Evolutionary conservation across 2,113 vertebrate genomes (phyloP).

Genomic region (Lipotes vexillifer): DNA sequence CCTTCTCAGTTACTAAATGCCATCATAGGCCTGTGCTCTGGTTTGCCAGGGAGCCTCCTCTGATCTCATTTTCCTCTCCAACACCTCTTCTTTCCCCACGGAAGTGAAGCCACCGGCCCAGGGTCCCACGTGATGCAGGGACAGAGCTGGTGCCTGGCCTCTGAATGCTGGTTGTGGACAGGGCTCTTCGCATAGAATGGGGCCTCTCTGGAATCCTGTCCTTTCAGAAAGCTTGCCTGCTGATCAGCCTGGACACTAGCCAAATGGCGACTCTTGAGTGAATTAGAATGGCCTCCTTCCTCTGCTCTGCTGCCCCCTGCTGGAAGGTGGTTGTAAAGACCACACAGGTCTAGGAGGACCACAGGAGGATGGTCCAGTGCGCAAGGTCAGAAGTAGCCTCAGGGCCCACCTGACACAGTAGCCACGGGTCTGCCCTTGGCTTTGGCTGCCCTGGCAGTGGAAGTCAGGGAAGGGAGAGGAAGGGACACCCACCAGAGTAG

Average conservation of each 20-base stretch:
- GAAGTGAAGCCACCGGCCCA: background rate
- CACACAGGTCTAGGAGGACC: fast-evolving
- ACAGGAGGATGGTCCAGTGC: fast-evolving
- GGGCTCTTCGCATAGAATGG: background rate
- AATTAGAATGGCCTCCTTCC: fast-evolving
- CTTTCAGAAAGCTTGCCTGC: background rate
- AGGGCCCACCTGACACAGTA: too few species aligned
- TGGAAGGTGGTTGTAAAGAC: background rate
- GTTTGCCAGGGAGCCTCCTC: background rate
- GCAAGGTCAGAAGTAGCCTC: fast-evolving
- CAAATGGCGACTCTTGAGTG: fast-evolving
- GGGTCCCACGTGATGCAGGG: background rate
- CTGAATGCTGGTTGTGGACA: background rate
- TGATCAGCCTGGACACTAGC: background rate
- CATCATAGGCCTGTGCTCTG: fast-evolving
- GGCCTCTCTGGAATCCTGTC: background rate
- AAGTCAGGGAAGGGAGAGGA: background rate
- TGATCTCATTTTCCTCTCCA: background rate
- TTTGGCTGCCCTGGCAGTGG: background rate
- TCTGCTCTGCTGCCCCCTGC: constrained; percentile 50
- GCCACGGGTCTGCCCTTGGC: background rate
- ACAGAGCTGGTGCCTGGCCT: background rate
- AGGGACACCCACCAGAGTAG: constrained; percentile 86
- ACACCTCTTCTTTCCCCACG: background rate
- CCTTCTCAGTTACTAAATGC: background rate